Conservation (phyloP, 2,797 vertebrate species). For the Sardinella longiceps region DNA sequence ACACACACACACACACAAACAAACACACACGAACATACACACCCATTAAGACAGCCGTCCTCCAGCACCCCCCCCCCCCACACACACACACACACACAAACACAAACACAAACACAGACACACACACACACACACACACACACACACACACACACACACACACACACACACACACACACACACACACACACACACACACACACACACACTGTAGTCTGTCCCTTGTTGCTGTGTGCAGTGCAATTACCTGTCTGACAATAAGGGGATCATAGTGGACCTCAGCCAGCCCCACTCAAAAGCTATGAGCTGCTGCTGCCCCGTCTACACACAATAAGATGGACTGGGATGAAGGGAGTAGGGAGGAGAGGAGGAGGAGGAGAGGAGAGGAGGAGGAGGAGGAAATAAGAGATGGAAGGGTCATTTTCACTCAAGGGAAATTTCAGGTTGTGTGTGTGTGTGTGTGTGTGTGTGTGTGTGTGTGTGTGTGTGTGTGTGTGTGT, state of each 20-base stretch:
- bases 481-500: background rate
- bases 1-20: background rate
- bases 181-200: slow-evolving; percentile 12
- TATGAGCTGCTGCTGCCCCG: background rate
- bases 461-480: background rate
- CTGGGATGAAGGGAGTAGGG: background rate
- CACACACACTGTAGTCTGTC: background rate
- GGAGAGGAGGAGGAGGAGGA: background rate
- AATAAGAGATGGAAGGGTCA: slow-evolving; percentile 9
- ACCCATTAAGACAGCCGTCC: background rate
- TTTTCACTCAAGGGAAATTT: slow-evolving; percentile 16
- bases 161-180: slow-evolving; percentile 17
- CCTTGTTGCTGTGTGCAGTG: background rate
- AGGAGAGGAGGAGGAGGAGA: background rate
- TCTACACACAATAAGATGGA: background rate
- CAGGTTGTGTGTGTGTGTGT: background rate
- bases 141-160: background rate
- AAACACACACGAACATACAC: background rate
- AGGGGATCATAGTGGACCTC: slow-evolving; percentile 1
- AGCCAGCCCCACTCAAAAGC: background rate
- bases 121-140: background rate
- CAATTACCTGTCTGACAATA: slow-evolving; percentile 17
- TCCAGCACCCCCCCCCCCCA: no score
- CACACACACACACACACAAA: background rate
- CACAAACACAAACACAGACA: background rate